These are phyloP conservation scores for Echeneis naucrates DNA, from an alignment of 2,797 vertebrate genomes.

Conservation along the genomic window DNA sequence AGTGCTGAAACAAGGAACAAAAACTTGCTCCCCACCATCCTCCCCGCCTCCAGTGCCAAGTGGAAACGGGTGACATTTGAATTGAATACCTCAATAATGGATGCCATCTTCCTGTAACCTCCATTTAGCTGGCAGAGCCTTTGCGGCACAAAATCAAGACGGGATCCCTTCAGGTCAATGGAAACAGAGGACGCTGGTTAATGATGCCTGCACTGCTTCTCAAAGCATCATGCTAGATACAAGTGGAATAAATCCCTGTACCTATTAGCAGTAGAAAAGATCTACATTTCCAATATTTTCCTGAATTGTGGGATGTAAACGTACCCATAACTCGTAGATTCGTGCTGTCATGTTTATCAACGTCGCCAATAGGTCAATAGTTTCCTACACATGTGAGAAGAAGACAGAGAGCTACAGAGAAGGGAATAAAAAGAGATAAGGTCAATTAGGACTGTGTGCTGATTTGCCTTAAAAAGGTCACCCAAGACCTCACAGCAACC, in stretches of 20 bases:
- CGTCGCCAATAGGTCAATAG: slow-evolving; percentile 42
- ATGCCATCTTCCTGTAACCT: slow-evolving; percentile 83
- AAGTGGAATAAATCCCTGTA: slow-evolving; percentile 40
- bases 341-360: slow-evolving; percentile 39
- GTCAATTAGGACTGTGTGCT: slow-evolving; percentile 66
- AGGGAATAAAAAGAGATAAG: slow-evolving; percentile 52
- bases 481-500: slow-evolving; percentile 67
- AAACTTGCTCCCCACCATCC: slow-evolving; percentile 22
- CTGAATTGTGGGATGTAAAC: slow-evolving; percentile 44
- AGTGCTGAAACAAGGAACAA: slow-evolving; percentile 62
- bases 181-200: slow-evolving; percentile 79
- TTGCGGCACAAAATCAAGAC: slow-evolving; percentile 67
- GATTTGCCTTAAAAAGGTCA: slow-evolving; percentile 80
- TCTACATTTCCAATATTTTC: slow-evolving; percentile 36
- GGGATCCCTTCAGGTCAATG: slow-evolving; percentile 78
- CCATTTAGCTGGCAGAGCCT: slow-evolving; percentile 83
- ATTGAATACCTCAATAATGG: slow-evolving; percentile 85
- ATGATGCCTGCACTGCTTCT: slow-evolving; percentile 77
- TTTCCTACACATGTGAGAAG: slow-evolving; percentile 31
- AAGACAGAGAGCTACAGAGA: slow-evolving; percentile 21
- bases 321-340: slow-evolving; percentile 15
- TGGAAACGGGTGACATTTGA: slow-evolving; percentile 85
- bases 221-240: slow-evolving; percentile 63
- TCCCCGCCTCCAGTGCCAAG: slow-evolving; percentile 66
- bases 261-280: slow-evolving; percentile 52